Evolutionary conservation across 2,113 vertebrate genomes (phyloP), one percentile per base, ranked within the genome.

Genomic region (Junco hyemalis): DNA sequence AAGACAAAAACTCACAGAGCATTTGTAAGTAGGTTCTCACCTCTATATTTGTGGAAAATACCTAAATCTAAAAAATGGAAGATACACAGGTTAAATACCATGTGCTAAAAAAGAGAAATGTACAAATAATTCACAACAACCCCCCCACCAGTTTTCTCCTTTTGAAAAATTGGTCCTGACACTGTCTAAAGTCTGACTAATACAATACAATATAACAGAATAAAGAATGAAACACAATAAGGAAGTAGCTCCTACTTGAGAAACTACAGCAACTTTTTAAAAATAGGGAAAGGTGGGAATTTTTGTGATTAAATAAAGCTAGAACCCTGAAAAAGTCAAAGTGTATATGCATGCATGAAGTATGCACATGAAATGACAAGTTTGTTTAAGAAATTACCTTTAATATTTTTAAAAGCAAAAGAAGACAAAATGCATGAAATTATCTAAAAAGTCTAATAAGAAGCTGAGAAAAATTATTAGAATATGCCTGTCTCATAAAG

Each of bases 81-180:
- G 15, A 35, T 28, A 81, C 44, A 38, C 11, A 47, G 29, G 21
- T 59, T 81, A 65, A 65, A n/a, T 47, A 8, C 1, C 36, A 86
- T 14, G 23, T 51, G 8, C 66, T 66, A 80, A 42, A 57, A 53
- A 87, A 48, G 7, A 87, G 36, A 33, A 82, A 42, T 60, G 19
- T 21, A 60, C 69, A 85, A 85, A 40, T 13, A 40, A 74, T 18
- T 56, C 19, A 40, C 25, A 91, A 64, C 5, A 64, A 31, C 12
- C 1, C 3, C 5, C 22, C 3, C 2, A n/a, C 3, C 3, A 36
- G 6, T 57, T 57, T 63, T 44, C 4, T 36, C 8, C 17, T 66
- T 69, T 79, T 8, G 38, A 89, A 82, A 85, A 45, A 36, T 44
- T 29, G 81, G 5, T 40, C 12, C 14, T 64, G 29, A 28, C 31